Base-by-base conservation (phyloP, 2,797 vertebrate species). In the Tarsius wallacei region DNA sequence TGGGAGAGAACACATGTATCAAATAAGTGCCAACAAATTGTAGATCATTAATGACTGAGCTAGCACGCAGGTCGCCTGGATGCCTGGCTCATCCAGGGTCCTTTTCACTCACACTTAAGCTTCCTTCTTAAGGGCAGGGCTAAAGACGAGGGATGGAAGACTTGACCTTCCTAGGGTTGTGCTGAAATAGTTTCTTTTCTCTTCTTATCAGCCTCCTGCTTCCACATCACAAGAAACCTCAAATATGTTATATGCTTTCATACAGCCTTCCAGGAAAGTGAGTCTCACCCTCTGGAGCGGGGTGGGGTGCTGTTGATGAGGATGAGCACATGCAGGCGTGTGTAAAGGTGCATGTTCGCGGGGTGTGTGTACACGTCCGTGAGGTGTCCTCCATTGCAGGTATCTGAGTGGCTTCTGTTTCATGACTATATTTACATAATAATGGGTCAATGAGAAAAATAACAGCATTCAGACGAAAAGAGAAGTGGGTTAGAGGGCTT, bases 231-330 rank as follows among this genome's bases (percentile, higher is more conserved):
- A 51, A 61, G 81, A 61, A 55, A 11, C 1, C 4, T 19, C 26
- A 51, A 26, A 21, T 2, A 95, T 96, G 0, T 8, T 97, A 16
- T 97, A 98, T 68, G 36, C 96, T 2, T 5, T 64, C 5, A 53
- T 97, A 47, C 66, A 88, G 22, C 2, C 21, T 55, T 53, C 76
- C 21, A 10, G 2, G 63, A 87, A 90, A 96, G 98, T 98, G 51
- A 96, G 94, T 92, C 74, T 83, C 47, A 5, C 55, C 16, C 28
- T 22, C 0, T 17, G 78, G 66, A 42, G n/a, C 12, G 17, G 33
- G 66, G n/a, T 70, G 59, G 61, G 28, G 19, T 64, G 19, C 12
- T 26, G 0, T 21, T 49, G 61, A 42, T 21, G 57, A 19, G 26
- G 31, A 17, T 51, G 61, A 57, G 8, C n/a, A 16, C 57, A 17